A percentile compares a stretch with the other conserved stretches of the same genome.
phyloP scores from a whole-genome alignment of 2,888 invertebrate genomes.

The Luperina testacea region DNA sequence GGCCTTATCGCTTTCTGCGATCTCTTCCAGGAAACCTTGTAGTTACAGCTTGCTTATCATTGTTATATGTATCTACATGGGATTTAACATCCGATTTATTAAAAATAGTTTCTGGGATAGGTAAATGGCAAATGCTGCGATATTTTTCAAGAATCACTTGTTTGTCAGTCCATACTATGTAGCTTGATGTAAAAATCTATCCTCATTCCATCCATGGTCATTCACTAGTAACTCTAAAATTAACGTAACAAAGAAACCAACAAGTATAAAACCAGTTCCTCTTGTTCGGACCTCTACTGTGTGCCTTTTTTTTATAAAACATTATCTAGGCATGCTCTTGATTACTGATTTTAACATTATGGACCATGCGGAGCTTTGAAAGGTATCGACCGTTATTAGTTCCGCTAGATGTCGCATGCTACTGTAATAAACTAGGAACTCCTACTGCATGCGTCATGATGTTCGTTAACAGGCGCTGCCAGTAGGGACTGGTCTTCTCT shows the following conservation, averaged over 20 bases:
- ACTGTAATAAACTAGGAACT: conserved; percentile 28
- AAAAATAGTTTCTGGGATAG: background rate
- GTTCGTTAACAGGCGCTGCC: no score
- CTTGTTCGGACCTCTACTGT: conserved; percentile 1
- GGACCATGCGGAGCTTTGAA: conserved; percentile 31
- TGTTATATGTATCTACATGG: background rate
- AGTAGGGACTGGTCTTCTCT: no score
- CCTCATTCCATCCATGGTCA: background rate
- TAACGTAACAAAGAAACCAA: conserved; percentile 28
- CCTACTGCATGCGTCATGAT: no score
- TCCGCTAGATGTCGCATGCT: conserved; percentile 30
- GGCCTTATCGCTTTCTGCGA: no score
- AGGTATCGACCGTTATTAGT: conserved; percentile 44
- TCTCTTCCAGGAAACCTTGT: no score
- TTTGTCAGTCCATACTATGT: background rate
- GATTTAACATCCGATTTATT: background rate
- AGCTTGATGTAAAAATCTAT: background rate
- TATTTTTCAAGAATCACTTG: background rate
- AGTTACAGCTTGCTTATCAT: background rate
- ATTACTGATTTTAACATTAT: conserved; percentile 54
- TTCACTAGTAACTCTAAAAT: conserved; percentile 21
- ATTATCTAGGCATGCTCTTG: conserved; percentile 46
- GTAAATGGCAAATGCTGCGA: background rate
- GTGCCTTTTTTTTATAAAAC: conserved; percentile 38
- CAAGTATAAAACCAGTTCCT: conserved; percentile 48